phyloP scores from a whole-genome alignment of 1,140 invertebrate genomes.

The Acromyrmex charruanus region DNA sequence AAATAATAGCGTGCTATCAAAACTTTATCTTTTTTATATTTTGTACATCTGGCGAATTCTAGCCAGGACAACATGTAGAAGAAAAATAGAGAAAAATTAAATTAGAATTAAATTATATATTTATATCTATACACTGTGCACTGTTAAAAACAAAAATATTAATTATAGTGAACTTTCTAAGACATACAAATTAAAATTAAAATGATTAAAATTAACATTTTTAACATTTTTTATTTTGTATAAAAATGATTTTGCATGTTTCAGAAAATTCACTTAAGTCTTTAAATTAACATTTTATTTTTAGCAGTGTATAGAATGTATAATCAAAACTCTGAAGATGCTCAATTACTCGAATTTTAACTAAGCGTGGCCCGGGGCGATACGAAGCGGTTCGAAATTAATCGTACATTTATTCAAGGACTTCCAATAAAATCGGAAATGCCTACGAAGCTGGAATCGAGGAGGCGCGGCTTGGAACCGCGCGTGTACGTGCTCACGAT shows the following conservation, averaged over 20 bases:
- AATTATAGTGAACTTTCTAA: not conserved
- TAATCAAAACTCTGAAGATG: not conserved
- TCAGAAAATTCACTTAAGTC: no score
- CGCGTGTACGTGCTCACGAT: constrained; percentile 56
- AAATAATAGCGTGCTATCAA: not conserved
- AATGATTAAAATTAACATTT: no score
- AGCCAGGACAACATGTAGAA: not conserved
- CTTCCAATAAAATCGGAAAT: constrained; percentile 44
- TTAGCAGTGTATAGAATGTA: no score
- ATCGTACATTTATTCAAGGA: constrained; percentile 53
- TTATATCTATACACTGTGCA: not conserved
- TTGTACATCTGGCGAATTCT: not conserved
- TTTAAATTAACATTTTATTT: no score
- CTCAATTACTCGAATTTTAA: constrained; percentile 2
- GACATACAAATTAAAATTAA: no score
- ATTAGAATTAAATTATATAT: not conserved
- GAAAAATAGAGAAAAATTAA: not conserved
- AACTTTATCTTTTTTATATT: not conserved
- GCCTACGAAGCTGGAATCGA: constrained; percentile 41
- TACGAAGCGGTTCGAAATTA: constrained; percentile 41
- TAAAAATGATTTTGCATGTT: no score
- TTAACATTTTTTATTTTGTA: no score
- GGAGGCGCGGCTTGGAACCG: constrained; percentile 36
- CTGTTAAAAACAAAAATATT: not conserved
- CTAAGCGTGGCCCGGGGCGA: not conserved